Conservation (phyloP, 1,140 invertebrate species). For the Triops cancriformis region DNA sequence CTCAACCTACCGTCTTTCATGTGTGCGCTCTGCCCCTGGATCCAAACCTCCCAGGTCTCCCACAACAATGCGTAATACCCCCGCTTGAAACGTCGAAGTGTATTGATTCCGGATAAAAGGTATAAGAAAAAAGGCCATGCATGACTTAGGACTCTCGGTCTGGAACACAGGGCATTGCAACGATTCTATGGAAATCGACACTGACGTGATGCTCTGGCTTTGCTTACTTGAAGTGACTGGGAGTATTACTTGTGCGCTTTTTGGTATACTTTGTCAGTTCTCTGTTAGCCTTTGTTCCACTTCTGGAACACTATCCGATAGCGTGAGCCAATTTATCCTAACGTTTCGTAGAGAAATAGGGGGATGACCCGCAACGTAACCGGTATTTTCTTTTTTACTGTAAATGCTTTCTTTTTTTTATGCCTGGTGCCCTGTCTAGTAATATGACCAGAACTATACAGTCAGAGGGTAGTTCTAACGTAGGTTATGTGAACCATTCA, state of each 20-base stretch:
- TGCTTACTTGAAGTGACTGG: not conserved
- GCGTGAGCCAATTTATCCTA: too few species aligned
- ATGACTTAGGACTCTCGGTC: not conserved
- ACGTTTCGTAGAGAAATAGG: too few species aligned
- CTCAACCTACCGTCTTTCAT: not conserved
- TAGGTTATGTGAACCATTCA: not conserved
- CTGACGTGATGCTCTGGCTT: not conserved
- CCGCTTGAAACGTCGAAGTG: not conserved
- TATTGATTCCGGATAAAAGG: slow-evolving; percentile 14
- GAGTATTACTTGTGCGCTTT: not conserved
- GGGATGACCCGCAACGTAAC: too few species aligned
- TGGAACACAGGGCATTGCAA: not conserved
- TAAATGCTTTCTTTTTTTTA: too few species aligned
- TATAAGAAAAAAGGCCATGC: not conserved
- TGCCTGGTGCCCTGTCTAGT: too few species aligned
- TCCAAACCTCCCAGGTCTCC: not conserved
- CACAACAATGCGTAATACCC: not conserved
- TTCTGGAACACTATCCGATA: too few species aligned
- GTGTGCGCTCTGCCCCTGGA: not conserved
- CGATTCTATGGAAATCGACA: not conserved
- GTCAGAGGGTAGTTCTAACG: not conserved
- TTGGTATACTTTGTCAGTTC: too few species aligned
- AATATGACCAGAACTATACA: not conserved
- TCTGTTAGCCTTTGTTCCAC: too few species aligned
- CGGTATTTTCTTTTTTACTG: too few species aligned